Evolutionary conservation across 1,140 invertebrate genomes (phyloP), one percentile per base, ranked within the genome.

Genomic region (Euura saliciscinereae): DNA sequence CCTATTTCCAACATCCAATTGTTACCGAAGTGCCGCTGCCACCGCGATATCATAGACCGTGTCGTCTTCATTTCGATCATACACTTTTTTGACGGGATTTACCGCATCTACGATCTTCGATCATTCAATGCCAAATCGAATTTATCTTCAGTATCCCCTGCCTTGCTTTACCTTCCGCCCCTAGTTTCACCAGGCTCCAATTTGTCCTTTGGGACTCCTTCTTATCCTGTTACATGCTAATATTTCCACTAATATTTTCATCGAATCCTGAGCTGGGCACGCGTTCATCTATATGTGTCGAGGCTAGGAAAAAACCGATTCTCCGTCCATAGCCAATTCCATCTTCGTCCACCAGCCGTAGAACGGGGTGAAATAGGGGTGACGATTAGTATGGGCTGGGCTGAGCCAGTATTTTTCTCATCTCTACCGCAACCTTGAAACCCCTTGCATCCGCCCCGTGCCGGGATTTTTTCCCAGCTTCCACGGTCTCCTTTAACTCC

Each of bases 1-100:
- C 11, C 46, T 69, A 73, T 75, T 64, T 72, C 68, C 66, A 68
- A 75, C 13, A 44, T 44, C 42, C 65, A 45, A 72, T 75, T 67
- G 64, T 67, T 67, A 8, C 4, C 43, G 13, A 10, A 44, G 28
- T 10, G 28, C 13, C 10, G 43, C 43, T 67, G 11, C 66, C 10
- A 8, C 66, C 2, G 13, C 66, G 66, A 67, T 11, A 28, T 67
- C 1, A 10, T 42, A 44, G 10, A 67, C 66, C 28, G 28, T 42
- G 4, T 7, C 66, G 42, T 67, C 8, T 67, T 67, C 42, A 28
- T 28, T 28, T 28, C 28, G 28, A 28, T 28, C 28, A 28, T 28
- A 28, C 28, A 28, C 28, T 28, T 28, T 28, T 28, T 28, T 28
- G 28, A 28, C 28, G 28, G 28, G 28, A 28, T 28, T 28, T 28